Conservation (phyloP, 2,888 invertebrate species). For the Patella caerulea region DNA sequence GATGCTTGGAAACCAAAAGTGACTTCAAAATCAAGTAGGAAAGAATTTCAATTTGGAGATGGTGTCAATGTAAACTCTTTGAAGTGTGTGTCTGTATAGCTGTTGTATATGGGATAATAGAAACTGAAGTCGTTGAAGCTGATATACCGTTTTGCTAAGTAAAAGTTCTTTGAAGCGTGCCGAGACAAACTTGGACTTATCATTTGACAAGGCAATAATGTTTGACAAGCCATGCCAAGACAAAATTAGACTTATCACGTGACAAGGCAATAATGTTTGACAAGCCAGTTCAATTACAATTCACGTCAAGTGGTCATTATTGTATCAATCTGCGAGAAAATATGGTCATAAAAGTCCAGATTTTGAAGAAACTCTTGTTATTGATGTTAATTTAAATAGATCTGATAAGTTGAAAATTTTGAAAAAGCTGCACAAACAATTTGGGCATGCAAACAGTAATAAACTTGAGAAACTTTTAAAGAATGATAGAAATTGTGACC, state of each 20-base stretch:
- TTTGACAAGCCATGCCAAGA: constrained; percentile 2
- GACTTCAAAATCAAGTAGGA: constrained; percentile 1
- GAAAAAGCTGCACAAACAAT: no score
- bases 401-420: no score
- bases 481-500: no score
- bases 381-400: not conserved
- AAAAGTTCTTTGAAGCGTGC: constrained; percentile 25
- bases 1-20: constrained; percentile 5
- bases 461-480: no score
- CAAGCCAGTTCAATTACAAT: constrained; percentile 22
- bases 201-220: no score
- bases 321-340: constrained; percentile 16
- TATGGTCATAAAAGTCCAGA: not conserved
- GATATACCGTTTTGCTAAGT: constrained; percentile 31
- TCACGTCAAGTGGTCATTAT: constrained; percentile 32
- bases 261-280: constrained; percentile 29
- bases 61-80: constrained; percentile 17
- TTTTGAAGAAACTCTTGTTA: not conserved
- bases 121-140: constrained; percentile 26
- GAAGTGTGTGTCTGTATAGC: constrained; percentile 22
- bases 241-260: constrained; percentile 18
- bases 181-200: no score
- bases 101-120: not conserved
- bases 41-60: constrained; percentile 30
- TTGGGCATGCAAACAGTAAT: no score